A percentile compares a stretch with the other conserved stretches of the same genome.
Conservation (phyloP, 2,888 invertebrate species). For the Drosophila mayaguana region DNA sequence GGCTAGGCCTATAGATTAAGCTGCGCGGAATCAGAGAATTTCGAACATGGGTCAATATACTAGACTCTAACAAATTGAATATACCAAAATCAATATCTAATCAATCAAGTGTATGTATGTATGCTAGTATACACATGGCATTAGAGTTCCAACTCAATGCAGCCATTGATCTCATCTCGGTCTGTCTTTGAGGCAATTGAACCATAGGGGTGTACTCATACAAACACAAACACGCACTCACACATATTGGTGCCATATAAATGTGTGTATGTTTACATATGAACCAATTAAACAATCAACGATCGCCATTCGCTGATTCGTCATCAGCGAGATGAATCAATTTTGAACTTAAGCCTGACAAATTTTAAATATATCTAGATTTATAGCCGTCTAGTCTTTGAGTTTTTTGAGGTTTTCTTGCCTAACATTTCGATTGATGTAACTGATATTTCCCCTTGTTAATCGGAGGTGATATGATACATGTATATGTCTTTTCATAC, state of each 20-base stretch:
- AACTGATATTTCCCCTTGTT: neutral
- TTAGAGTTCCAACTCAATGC: slow-evolving; percentile 9
- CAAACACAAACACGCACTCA: neutral
- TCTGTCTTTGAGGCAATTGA: slow-evolving; percentile 5
- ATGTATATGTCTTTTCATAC: neutral
- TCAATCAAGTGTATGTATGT: slow-evolving; percentile 2
- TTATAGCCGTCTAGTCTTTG: neutral
- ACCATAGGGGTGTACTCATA: neutral
- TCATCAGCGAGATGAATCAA: slow-evolving; percentile 15
- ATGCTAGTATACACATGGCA: neutral
- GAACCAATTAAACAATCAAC: slow-evolving; percentile 40
- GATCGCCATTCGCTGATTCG: slow-evolving; percentile 38
- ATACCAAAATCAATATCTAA: slow-evolving; percentile 8
- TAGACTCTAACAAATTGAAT: slow-evolving; percentile 2
- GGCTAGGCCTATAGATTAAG: slow-evolving; percentile 29
- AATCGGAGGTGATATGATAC: neutral
- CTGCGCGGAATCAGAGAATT: neutral
- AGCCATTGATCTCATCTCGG: slow-evolving; percentile 43
- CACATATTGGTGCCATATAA: neutral
- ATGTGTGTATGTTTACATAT: slow-evolving; percentile 2
- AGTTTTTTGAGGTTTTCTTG: neutral
- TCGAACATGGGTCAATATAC: slow-evolving; percentile 10
- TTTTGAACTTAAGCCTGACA: slow-evolving; percentile 16
- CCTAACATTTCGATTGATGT: neutral
- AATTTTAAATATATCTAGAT: slow-evolving; percentile 22